These are phyloP conservation scores for Prolemur simus DNA, from an alignment of 2,113 vertebrate genomes.

Conservation along the genomic window DNA sequence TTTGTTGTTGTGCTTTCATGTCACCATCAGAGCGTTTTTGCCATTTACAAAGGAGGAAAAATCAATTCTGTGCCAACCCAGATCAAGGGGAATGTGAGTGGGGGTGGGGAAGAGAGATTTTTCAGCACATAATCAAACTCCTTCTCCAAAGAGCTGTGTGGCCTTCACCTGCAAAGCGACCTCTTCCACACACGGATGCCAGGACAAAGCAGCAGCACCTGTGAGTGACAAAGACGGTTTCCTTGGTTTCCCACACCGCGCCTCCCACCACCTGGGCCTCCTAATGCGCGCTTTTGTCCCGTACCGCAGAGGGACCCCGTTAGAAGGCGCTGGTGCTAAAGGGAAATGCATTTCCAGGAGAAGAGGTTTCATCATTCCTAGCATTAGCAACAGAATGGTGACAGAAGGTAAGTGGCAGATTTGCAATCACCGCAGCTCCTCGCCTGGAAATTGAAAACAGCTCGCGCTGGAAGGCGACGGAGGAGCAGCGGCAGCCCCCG, in stretches of 20 bases:
- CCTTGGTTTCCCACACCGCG: neutral
- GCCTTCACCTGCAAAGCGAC: neutral
- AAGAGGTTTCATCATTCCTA: neutral
- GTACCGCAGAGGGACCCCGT: neutral
- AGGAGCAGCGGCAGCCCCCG: accelerated
- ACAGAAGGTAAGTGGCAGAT: conserved; percentile 54
- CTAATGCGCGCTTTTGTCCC: neutral
- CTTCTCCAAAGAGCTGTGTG: neutral
- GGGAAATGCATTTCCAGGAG: neutral
- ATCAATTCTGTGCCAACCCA: neutral
- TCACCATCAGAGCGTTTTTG: neutral
- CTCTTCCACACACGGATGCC: neutral
- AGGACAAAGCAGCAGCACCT: conserved; percentile 33
- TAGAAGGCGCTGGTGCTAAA: accelerated
- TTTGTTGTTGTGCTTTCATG: neutral
- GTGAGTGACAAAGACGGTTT: neutral
- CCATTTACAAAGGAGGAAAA: conserved; percentile 35
- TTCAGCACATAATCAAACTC: neutral
- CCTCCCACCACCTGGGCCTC: neutral
- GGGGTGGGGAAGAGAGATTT: neutral
- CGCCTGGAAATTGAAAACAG: conserved; percentile 59
- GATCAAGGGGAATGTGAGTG: neutral
- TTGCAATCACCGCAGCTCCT: conserved; percentile 38
- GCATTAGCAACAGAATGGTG: neutral
- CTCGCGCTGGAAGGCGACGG: neutral